Conservation (phyloP, 2,113 vertebrate genomes). For the Andinoacara biseriatus region DNA sequence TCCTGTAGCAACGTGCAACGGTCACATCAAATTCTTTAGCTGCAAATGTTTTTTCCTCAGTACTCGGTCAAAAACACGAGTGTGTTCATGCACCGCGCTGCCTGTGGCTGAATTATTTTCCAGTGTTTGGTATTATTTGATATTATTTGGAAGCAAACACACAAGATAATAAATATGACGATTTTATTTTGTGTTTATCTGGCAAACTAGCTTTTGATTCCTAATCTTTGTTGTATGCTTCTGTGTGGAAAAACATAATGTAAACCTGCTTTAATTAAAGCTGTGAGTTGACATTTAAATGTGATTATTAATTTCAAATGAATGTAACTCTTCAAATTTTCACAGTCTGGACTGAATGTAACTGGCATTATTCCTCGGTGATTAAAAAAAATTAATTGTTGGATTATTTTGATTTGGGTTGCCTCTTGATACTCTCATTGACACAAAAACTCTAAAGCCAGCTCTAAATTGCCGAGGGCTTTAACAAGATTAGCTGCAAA, state of each 20-base stretch:
- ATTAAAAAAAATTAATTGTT: neutral
- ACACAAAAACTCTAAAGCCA: neutral
- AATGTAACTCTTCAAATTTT: neutral
- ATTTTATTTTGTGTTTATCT: neutral
- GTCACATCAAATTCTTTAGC: neutral
- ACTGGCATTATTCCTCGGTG: neutral
- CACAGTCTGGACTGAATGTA: neutral
- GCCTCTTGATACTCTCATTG: neutral
- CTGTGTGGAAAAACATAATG: rapidly evolving
- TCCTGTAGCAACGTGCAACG: neutral
- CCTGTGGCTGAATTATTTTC: neutral
- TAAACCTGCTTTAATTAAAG: neutral
- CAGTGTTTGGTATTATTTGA: neutral
- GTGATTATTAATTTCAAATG: neutral
- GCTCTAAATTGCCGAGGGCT: neutral
- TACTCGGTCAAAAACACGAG: neutral
- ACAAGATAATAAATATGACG: neutral
- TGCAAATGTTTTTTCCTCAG: neutral
- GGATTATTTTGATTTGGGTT: neutral
- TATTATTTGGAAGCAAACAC: neutral
- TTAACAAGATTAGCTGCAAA: neutral
- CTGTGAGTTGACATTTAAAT: neutral
- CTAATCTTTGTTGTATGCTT: neutral
- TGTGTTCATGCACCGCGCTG: neutral
- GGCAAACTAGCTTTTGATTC: neutral